A percentile compares a stretch with the other conserved stretches of the same genome.
phyloP scores from a whole-genome alignment of 1,140 invertebrate genomes.

The Drosophila athabasca region DNA sequence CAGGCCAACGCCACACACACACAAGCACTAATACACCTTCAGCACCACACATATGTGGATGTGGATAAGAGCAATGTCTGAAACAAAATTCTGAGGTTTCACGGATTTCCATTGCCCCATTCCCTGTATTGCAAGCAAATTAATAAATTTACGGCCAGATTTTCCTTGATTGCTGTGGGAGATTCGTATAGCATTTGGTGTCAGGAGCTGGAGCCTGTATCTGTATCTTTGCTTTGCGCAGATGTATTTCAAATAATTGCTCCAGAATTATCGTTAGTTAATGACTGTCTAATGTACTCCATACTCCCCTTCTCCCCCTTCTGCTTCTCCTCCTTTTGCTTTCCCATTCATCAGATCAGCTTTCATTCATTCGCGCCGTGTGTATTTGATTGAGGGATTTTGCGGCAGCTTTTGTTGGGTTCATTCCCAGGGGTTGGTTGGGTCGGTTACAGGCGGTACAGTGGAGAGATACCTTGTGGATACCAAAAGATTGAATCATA shows the following conservation, averaged over 20 bases:
- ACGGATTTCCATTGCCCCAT: too few species aligned
- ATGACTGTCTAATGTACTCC: background rate
- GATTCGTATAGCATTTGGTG: too few species aligned
- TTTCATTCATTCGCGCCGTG: conserved; percentile 1
- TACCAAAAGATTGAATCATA: conserved; percentile 47
- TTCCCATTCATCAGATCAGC: conserved; percentile 16
- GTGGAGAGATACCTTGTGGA: conserved; percentile 1
- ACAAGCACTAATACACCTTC: background rate
- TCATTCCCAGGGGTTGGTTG: too few species aligned
- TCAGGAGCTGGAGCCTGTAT: too few species aligned
- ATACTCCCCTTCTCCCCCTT: background rate
- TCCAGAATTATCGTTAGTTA: conserved; percentile 23
- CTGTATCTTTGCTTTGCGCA: too few species aligned
- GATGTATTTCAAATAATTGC: too few species aligned
- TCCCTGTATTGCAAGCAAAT: conserved; percentile 1
- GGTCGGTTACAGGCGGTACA: too few species aligned
- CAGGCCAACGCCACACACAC: conserved; percentile 32
- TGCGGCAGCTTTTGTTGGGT: conserved; percentile 5
- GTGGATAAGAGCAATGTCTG: too few species aligned
- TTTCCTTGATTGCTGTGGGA: background rate
- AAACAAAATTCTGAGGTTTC: too few species aligned
- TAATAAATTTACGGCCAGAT: conserved; percentile 23
- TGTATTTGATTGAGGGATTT: conserved; percentile 41
- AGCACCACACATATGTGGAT: background rate
- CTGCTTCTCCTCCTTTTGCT: too few species aligned